Evolutionary conservation across 2,113 vertebrate species (phyloP), one percentile per base, ranked within the genome.

Genomic region (Reinhardtius hippoglossoides): DNA sequence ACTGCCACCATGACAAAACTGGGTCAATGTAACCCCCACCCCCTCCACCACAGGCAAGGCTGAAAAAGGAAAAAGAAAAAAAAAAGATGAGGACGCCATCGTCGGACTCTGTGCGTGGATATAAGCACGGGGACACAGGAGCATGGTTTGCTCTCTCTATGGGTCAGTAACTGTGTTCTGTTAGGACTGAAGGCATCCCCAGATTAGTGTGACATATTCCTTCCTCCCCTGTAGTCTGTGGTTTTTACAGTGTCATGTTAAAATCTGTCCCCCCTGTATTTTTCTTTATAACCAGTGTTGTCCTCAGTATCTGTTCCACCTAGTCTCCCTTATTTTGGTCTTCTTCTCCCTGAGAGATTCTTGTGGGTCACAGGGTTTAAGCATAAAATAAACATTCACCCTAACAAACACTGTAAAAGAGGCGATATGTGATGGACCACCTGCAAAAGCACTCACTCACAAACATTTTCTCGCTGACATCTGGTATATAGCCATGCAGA

Each of bases 1-100:
- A 94, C 92, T 92, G 91, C 83, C 87, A 90, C 85, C 92, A 86
- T 94, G 92, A 94, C 87, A 92, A 94, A 95, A 91, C 88, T 95
- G 93, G 93, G 94, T 95, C 94, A 95, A 83, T 93, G 88, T 93
- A 92, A 92, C 92, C 88, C 89, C 86, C 83, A 83, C 77, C 91
- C 91, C 91, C 87, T 90, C 86, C 90, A 93, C 92, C 90, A 91
- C 94, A 94, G 92, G 93, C 90, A 85, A 90, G 73, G 84, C 91
- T 91, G 88, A 90, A 92, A 91, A 87, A 87, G 77, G 77, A 63
- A 83, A 70, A 40, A 31, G 74, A 86, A 59, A 42, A 63, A 69
- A 86, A 79, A 78, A 80, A 80, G 91, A 93, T 87, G 90, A 92
- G 87, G 92, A 93, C 80, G 71, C 83, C 91, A 74, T 88, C 92